Conservation (phyloP, 1,140 invertebrate species). For the Drosophila ohnishii region DNA sequence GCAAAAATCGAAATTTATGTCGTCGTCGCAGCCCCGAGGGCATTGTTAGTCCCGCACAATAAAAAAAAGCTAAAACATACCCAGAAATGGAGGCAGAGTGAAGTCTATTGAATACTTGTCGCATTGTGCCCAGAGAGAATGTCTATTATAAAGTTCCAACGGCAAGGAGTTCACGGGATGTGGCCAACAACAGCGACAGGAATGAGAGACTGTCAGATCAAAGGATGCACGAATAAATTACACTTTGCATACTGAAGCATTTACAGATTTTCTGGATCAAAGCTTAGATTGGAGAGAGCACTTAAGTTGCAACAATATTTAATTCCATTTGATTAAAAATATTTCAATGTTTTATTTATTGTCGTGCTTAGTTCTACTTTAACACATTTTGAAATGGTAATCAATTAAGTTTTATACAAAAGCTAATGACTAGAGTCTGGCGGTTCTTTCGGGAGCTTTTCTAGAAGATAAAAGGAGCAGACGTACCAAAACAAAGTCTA, state of each 20-base stretch:
- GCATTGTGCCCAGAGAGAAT: constrained; percentile 29
- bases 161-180: constrained; percentile 28
- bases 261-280: not conserved
- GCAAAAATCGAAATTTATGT: constrained; percentile 77
- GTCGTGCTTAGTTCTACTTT: not conserved
- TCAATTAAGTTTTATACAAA: not conserved
- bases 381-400: not conserved
- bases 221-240: constrained; percentile 24
- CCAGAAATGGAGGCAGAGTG: constrained; percentile 31
- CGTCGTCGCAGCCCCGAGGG: constrained; percentile 56
- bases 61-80: constrained; percentile 31
- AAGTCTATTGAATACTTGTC: constrained; percentile 56
- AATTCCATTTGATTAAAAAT: not conserved
- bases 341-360: not conserved
- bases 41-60: constrained; percentile 65
- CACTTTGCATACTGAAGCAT: constrained; percentile 8
- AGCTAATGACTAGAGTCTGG: not conserved
- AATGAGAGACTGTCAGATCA: constrained; percentile 21
- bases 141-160: constrained; percentile 33
- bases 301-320: not conserved
- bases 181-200: not conserved
- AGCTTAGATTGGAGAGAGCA: not conserved
- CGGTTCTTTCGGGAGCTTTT: too few species aligned
- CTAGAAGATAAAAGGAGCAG: too few species aligned
- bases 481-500: too few species aligned